Base-by-base conservation (phyloP, 2,113 vertebrate species). In the Arenaria interpres region DNA sequence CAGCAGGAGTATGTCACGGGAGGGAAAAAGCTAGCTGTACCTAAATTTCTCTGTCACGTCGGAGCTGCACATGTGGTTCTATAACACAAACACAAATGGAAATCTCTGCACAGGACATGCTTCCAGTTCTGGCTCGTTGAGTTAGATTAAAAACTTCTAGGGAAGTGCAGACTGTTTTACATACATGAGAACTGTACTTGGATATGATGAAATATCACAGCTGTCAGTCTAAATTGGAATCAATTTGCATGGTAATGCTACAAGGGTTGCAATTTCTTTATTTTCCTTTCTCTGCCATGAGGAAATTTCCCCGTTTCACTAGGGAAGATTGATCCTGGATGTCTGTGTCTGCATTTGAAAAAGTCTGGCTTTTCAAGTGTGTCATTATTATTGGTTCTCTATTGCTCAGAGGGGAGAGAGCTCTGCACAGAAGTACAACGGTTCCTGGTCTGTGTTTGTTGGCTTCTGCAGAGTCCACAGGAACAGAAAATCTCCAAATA, bases 171-270 rank as follows among this genome's bases (percentile, higher is more conserved):
- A 19, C 41, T 94, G 22, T 39, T 96, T 92, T 82, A 75, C 77
- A 82, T 56, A 67, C 21, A 32, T 74, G 46, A 87, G 77, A 94
- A 89, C 22, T 67, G 51, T 82, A 87, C 80, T 96, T 85, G 72
- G 66, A 85, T 95, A 39, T 78, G 76, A 82, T 48, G 87, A 93
- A 96, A 51, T 84, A 84, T 67, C 56, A 68, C 76, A 75, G 73
- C 60, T 96, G 76, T 85, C 89, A 87, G 80, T 41, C 64, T 91
- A 78, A 88, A 81, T 35, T 71, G 56, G 60, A 94, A 92, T 87
- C 23, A 67, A 51, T 96, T 93, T 97, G 60, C 86, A 91, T 84
- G 33, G 86, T 30, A 95, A 95, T 81, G 68, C 20, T 86, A 39
- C 18, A 28, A 95, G 43, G 41, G 37, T 59, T 95, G 79, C 89